phyloP scores from a whole-genome alignment of 2,888 invertebrate genomes.

The Cepaea hortensis region DNA sequence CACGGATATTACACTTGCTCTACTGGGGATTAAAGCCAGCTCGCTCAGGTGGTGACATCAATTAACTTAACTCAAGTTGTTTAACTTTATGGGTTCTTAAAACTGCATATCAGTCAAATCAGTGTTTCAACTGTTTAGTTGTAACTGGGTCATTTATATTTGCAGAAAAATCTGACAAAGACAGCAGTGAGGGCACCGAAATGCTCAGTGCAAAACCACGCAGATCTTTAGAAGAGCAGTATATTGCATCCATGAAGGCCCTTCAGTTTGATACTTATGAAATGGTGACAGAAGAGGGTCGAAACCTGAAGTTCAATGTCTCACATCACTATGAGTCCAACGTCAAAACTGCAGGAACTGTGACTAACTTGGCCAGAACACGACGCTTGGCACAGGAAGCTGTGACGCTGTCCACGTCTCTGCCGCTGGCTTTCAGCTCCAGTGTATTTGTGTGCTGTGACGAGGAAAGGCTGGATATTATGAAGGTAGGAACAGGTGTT shows the following conservation, averaged over 20 bases:
- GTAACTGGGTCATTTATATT: neutral
- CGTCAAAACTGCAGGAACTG: constrained; percentile 89
- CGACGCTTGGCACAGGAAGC: constrained; percentile 96
- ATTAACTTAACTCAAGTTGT: no score
- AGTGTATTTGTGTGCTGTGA: constrained; percentile 96
- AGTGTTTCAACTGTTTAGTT: no score
- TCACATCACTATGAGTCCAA: constrained; percentile 84
- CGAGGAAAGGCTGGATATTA: constrained; percentile 93
- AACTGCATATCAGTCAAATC: no score
- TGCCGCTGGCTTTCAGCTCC: constrained; percentile 93
- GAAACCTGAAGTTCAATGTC: constrained; percentile 86
- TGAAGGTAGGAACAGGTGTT: constrained; percentile 84
- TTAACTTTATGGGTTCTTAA: no score
- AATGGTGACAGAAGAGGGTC: constrained; percentile 88
- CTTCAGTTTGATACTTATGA: constrained; percentile 94
- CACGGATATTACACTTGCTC: no score
- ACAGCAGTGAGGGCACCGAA: constrained; percentile 26
- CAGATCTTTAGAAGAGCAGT: constrained; percentile 81
- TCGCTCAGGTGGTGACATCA: no score
- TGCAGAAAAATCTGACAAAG: constrained; percentile 45
- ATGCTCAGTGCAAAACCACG: constrained; percentile 44
- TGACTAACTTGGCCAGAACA: constrained; percentile 89
- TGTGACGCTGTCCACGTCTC: constrained; percentile 91
- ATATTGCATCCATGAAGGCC: constrained; percentile 90
- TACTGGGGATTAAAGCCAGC: no score